Base-by-base conservation (phyloP, 2,113 vertebrate genomes). In the Pipra filicauda region DNA sequence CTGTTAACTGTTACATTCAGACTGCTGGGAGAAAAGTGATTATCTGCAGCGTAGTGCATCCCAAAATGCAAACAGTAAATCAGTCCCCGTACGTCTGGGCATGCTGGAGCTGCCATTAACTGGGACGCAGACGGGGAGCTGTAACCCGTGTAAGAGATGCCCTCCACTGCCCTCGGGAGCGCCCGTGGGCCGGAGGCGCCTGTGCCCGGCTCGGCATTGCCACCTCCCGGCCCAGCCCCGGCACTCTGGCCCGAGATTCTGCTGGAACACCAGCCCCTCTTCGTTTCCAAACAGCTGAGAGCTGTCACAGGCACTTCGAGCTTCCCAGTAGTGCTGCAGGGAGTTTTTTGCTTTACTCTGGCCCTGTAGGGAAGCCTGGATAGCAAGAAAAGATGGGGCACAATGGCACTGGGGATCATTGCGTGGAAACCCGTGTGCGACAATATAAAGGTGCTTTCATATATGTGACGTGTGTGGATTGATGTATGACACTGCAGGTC, bases 181-280 rank as follows among this genome's bases (percentile, higher is more conserved):
- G 2, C 3, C 4, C 21, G 0, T 2, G 54, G 61, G n/a, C 17
- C 0, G 1, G 8, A 33, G 70, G 13, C 2, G 8, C 65, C 23
- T 24, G 18, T 48, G 55, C 44, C 73, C 83, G 58, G 88, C 82
- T 96, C 88, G 85, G 59, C 94, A 82, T 92, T 95, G 97, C 97
- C 97, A 91, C 78, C 97, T 98, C 92, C 96, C 83, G 96, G 97
- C 62, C 44, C 61, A 37, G 37, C 72, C 77, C 18, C 37, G 30
- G 75, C 33, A 43, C 66, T 43, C 72, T 14, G 11, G 3, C 27
- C 44, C 20, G 39, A 28, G 16, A 0, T 23, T 4, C 39, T 5
- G 46, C 39, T 1, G 62, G 8, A 1, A 21, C 61, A 64, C 27
- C 61, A 3, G 33, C 27, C 21, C 46, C 35, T 5, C 26, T 20